Evolutionary conservation across 2,888 invertebrate genomes (phyloP), one percentile per base, ranked within the genome.

Genomic region (Hypolimnas misippus): DNA sequence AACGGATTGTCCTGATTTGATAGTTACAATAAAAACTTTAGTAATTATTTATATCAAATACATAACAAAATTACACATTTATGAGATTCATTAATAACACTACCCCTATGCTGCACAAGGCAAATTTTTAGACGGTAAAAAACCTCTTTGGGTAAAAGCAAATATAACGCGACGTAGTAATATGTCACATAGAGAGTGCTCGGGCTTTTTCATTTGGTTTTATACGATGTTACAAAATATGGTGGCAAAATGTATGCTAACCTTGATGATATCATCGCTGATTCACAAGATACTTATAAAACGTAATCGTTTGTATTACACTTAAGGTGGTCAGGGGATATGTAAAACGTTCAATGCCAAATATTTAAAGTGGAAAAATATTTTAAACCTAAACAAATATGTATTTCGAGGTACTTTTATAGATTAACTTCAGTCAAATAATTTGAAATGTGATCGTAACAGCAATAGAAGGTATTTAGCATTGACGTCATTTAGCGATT

Each of bases 221-320:
- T 33, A 44, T 21, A 52, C 17, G 6, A 16, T 35, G 10, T 57
- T 58, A 38, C 42, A 31, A 54, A 61, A 40, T 35, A 49, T 55
- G 46, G 59, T 61, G 21, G 50, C 66, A 49, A 56, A 51, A 55
- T 40, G 31, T 50, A 53, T 61, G 67, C 73, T 72, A 64, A 71
- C 64, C 68, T 64, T 69, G 75, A 78, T 86, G 86, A 86, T 77
- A 79, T 86, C 84, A 87, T 77, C 73, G 71, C 71, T 84, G 83
- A 85, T 76, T 86, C 84, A 84, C 77, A 67, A 75, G 68, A 73
- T 75, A 74, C 69, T 69, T 67, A 66, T 51, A 51, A 66, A 62
- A 51, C 62, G 65, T 38, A 58, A 64, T 57, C 55, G 63, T 70
- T 78, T 75, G 71, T 68, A 50, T 62, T 62, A 62, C 64, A 54